A percentile compares a stretch with the other conserved stretches of the same genome.
phyloP scores from a whole-genome alignment of 1,140 invertebrate species.

The Trichogramma pretiosum region DNA sequence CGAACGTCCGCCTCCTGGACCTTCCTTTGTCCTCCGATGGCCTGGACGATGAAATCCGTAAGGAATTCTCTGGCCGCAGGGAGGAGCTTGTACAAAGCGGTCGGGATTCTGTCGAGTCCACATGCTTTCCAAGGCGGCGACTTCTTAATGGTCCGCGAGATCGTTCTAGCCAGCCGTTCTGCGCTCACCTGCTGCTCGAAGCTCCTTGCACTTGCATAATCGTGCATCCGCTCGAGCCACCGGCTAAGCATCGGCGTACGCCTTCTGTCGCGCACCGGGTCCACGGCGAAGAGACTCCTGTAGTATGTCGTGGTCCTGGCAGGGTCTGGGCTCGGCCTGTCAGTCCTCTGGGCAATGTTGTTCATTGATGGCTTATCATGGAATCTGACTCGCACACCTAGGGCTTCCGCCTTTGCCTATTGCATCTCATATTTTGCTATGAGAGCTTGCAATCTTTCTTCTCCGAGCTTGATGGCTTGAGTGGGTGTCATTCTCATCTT shows the following conservation, averaged over 20 bases:
- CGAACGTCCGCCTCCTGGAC: slow-evolving; percentile 8
- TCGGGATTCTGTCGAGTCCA: slow-evolving; percentile 11
- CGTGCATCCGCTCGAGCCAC: neutral
- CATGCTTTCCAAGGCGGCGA: slow-evolving; percentile 14
- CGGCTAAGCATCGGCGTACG: neutral
- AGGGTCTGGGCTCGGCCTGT: neutral
- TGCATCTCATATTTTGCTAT: neutral
- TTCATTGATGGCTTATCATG: neutral
- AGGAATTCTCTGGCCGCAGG: slow-evolving; percentile 8
- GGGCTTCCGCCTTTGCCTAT: neutral
- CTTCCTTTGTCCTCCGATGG: neutral
- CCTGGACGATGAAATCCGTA: neutral
- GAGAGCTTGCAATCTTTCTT: neutral
- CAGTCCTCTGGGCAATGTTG: neutral
- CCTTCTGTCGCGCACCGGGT: neutral
- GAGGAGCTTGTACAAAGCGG: slow-evolving; percentile 12
- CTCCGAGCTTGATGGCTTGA: neutral
- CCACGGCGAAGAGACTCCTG: neutral
- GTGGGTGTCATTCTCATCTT: neutral
- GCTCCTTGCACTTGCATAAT: neutral
- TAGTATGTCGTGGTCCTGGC: neutral
- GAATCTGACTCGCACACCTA: neutral
- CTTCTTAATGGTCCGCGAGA: neutral
- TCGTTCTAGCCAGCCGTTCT: neutral
- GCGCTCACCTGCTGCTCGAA: neutral